phyloP scores from a whole-genome alignment of 2,888 invertebrate genomes.

The Anorthoa munda region DNA sequence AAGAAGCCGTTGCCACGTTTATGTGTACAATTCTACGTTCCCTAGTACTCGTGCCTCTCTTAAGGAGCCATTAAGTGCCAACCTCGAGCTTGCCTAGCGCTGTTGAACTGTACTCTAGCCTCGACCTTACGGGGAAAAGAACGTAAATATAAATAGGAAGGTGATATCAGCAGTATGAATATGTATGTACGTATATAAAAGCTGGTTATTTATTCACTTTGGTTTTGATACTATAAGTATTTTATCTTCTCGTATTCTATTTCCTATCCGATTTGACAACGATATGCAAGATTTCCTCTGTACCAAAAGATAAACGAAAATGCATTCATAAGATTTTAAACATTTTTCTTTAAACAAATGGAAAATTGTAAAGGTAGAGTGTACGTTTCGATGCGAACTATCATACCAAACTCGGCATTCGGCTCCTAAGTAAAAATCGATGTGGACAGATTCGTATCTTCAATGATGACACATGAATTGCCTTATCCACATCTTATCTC shows the following conservation, averaged over 20 bases:
- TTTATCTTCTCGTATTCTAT: neutral
- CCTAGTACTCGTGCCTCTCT: conserved; percentile 52
- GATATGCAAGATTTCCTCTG: neutral
- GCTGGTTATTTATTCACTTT: neutral
- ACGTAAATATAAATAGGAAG: conserved; percentile 24
- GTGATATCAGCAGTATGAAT: neutral
- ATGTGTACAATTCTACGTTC: conserved; percentile 32
- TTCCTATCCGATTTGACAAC: neutral
- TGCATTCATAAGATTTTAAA: neutral
- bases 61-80: conserved; percentile 48
- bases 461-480: conserved; percentile 28
- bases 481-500: conserved; percentile 31
- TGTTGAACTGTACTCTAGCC: conserved; percentile 50
- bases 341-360: too few species aligned
- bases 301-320: neutral
- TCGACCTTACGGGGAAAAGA: conserved; percentile 35
- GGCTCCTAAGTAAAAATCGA: conserved; percentile 40
- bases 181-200: neutral
- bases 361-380: neutral
- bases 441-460: conserved; percentile 35
- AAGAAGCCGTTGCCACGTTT: conserved; percentile 36
- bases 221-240: neutral
- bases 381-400: conserved; percentile 12
- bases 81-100: conserved; percentile 45
- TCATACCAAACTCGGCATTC: neutral